Percentiles rank a stretch among this genome's conserved stretches.
These are phyloP conservation scores for Neotoma lepida DNA, from an alignment of 2,113 vertebrate genomes.

Conservation along the genomic window DNA sequence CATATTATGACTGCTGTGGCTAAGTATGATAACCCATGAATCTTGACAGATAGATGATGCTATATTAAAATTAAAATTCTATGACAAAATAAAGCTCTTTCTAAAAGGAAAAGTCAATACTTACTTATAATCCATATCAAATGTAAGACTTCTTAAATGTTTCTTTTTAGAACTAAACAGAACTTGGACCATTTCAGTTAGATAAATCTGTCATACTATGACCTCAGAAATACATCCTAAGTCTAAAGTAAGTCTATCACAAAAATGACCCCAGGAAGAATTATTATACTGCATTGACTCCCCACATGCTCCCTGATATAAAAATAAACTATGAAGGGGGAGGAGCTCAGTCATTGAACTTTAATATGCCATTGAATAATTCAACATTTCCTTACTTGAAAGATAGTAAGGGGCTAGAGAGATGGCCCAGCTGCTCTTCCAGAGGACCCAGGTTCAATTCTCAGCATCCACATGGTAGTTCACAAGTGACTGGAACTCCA, in stretches of 20 bases:
- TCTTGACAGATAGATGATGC: too few species aligned
- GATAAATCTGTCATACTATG: not conserved
- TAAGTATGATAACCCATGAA: rapidly evolving
- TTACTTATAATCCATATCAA: conserved; percentile 8
- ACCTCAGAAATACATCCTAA: conserved; percentile 15
- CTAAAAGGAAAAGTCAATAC: not conserved
- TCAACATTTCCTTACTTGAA: not conserved
- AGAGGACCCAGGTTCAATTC: not conserved
- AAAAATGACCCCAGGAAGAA: not conserved
- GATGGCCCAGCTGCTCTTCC: not conserved
- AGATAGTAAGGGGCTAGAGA: not conserved
- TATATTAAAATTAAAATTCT: conserved; percentile 21
- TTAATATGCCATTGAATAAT: not conserved
- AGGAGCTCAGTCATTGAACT: not conserved
- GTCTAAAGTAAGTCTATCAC: not conserved
- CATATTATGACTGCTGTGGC: rapidly evolving
- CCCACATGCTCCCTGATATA: not conserved
- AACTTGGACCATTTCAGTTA: not conserved
- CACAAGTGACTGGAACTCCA: not conserved
- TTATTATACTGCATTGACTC: not conserved
- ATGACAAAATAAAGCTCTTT: not conserved
- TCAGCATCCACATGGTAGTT: not conserved
- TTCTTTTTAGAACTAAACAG: conserved; percentile 26
- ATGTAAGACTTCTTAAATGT: conserved; percentile 28
- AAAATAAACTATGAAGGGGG: not conserved